Base-by-base conservation (phyloP, 1,140 invertebrate species). In the Oncopeltus fasciatus region DNA sequence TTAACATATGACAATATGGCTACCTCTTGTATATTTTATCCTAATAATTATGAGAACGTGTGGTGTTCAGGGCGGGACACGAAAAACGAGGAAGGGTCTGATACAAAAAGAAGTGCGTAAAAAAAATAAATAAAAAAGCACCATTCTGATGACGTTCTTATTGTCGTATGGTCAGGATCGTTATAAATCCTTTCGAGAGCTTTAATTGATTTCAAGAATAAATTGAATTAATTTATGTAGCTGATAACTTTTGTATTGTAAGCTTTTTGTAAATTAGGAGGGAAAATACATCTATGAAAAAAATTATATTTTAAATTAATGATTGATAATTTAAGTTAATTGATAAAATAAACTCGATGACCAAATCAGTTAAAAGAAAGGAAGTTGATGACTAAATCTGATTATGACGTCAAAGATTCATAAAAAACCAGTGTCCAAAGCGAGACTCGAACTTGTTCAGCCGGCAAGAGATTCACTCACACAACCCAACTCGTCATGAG, bases 1-100 rank as follows among this genome's bases (percentile, higher is more conserved):
- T 53, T 53, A 53, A 53, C 49, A 53, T 53, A 53, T 53, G 26
- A 53, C 49, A 53, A 53, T 53, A 53, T 53, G 49, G 49, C 49
- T 24, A 24, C 24, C 21, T 53, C 24, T 20, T 4, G 49, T 26
- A 53, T 53, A 53, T 24, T 24, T 53, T 53, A 53, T 26, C 4
- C 18, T 4, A 18, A 8, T 53, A 53, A 53, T 53, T 53, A 53
- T 53, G 20, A 2, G 49, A 53, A 14, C 24, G 20, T 53, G 18
- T 8, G 49, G 14, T 27, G 49, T 18, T 26, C 18, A 8, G 1
- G 18, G 16, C 14, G 47, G 4, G 47, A n/a, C 11, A 21, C 21
- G 31, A 38, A 38, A 20, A n/a, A n/a, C n/a, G 47, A 24, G 49
- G 16, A 24, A 24, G 49, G 24, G 24, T 4, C 18, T 24, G 24